Conservation (phyloP, 2,113 vertebrate genomes). For the Mystacornis crossleyi region DNA sequence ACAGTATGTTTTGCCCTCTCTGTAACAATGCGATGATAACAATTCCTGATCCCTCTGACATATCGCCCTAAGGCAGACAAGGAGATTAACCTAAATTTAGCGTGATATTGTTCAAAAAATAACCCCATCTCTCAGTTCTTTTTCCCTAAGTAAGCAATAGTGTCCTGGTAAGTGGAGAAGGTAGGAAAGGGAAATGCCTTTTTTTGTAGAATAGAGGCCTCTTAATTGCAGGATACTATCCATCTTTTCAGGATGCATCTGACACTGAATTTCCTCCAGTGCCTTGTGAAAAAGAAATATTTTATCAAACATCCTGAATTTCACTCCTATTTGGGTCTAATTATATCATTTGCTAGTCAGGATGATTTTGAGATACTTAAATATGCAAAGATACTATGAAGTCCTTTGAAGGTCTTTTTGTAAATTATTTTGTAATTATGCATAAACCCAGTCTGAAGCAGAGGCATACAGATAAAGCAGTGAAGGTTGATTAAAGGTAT, state of each 20-base stretch:
- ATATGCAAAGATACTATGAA: not conserved
- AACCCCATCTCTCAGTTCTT: not conserved
- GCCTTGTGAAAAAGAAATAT: not conserved
- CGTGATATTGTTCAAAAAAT: not conserved
- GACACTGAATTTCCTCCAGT: slow-evolving; percentile 49
- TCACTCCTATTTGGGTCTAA: not conserved
- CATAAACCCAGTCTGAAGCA: not conserved
- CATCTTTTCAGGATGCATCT: slow-evolving; percentile 23
- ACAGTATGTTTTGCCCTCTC: not conserved
- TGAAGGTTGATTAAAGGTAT: not conserved
- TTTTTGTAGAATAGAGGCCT: not conserved
- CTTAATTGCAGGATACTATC: slow-evolving; percentile 46
- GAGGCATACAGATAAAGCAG: not conserved
- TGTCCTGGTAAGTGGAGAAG: not conserved
- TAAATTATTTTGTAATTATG: not conserved
- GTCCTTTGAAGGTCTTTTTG: not conserved
- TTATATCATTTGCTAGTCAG: not conserved
- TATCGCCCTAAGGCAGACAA: not conserved
- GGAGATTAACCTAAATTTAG: slow-evolving; percentile 2
- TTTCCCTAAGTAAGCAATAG: not conserved
- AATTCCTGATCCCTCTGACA: not conserved
- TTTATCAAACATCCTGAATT: slow-evolving; percentile 23
- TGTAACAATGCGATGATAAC: not conserved
- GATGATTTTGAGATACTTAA: not conserved
- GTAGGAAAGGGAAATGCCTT: slow-evolving; percentile 45